phyloP scores from a whole-genome alignment of 92 coral and sea anemone species.

The Zoanthus gigantus region DNA sequence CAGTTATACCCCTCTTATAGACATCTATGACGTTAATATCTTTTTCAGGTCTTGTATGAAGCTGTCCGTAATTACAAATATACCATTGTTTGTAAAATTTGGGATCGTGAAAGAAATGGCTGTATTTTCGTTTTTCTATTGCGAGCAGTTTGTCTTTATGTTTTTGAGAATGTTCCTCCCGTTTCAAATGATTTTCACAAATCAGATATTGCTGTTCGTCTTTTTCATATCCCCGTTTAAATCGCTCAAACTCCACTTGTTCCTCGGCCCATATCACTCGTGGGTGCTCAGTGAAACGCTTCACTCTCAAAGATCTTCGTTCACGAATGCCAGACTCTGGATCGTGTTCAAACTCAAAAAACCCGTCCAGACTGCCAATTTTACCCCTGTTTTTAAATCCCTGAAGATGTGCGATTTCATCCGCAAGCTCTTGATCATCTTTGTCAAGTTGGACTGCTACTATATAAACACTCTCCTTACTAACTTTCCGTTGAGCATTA shows the following conservation, averaged over 20 bases:
- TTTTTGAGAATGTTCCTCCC: conserved; percentile 49
- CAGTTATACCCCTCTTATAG: conserved; percentile 85
- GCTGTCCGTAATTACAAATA: conserved; percentile 80
- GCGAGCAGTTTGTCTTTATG: conserved; percentile 57
- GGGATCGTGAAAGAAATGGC: conserved; percentile 80
- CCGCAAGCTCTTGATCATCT: conserved; percentile 78
- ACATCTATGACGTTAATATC: conserved; percentile 86
- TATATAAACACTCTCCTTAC: conserved; percentile 63
- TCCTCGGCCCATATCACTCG: conserved; percentile 84
- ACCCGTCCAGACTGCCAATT: conserved; percentile 75
- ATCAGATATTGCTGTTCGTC: background rate
- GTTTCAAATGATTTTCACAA: conserved; percentile 12
- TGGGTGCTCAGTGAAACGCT: conserved; percentile 82
- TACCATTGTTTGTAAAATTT: conserved; percentile 80
- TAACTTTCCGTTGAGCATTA: conserved; percentile 43
- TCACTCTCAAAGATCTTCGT: conserved; percentile 67
- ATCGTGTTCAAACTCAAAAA: conserved; percentile 81
- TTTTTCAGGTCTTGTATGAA: conserved; percentile 56
- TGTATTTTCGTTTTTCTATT: conserved; percentile 54
- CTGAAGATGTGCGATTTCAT: conserved; percentile 74
- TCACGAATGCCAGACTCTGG: conserved; percentile 56
- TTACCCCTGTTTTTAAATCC: conserved; percentile 85
- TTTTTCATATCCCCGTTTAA: conserved; percentile 70
- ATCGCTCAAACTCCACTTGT: conserved; percentile 78
- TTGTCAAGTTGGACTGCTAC: conserved; percentile 89